Conservation (phyloP, 1,140 invertebrate genomes). For the Cyclina sinensis region DNA sequence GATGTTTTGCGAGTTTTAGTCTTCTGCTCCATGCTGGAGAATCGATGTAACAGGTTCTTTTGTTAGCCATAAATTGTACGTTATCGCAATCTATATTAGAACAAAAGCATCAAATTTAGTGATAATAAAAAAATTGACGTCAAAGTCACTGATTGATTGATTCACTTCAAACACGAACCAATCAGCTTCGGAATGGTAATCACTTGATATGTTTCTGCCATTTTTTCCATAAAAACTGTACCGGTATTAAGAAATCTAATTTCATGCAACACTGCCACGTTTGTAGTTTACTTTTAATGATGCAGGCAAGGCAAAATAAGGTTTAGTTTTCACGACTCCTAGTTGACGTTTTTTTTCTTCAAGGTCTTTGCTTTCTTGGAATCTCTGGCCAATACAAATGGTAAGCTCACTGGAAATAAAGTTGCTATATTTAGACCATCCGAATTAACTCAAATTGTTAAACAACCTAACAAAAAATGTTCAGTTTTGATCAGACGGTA, state of each 20-base stretch:
- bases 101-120: constrained; percentile 27
- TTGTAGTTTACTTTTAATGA: not conserved
- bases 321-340: too few species aligned
- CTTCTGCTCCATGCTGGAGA: not conserved
- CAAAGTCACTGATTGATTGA: constrained; percentile 36
- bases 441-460: too few species aligned
- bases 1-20: constrained; percentile 19
- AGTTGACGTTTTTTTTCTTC: too few species aligned
- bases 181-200: not conserved
- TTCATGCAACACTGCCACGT: not conserved
- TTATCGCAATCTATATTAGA: constrained; percentile 46
- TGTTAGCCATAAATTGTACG: constrained; percentile 38
- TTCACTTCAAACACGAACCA: not conserved
- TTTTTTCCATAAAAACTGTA: not conserved
- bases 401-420: too few species aligned
- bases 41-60: constrained; percentile 50
- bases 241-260: constrained; percentile 20
- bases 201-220: not conserved
- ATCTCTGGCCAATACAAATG: too few species aligned
- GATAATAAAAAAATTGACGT: constrained; percentile 32
- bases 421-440: too few species aligned
- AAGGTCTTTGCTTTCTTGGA: too few species aligned
- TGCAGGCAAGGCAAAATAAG: not conserved
- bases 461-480: too few species aligned
- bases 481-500: too few species aligned